Evolutionary conservation across 2,888 invertebrate species (phyloP), one percentile per base, ranked within the genome.

Genomic region (Microchrysa polita): DNA sequence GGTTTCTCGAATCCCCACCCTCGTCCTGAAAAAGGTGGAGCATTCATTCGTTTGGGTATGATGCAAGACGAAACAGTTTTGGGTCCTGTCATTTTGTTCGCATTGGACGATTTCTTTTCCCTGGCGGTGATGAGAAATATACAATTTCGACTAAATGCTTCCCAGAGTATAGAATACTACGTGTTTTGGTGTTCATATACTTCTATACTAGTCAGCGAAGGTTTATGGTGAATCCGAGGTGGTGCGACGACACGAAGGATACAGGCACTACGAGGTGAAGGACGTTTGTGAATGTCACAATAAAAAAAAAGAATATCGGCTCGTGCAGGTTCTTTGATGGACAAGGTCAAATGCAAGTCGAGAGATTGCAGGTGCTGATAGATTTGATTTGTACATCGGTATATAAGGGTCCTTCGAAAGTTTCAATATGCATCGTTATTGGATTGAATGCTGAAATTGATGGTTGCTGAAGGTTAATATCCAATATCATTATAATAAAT

Each of bases 1-100:
- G 69, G 69, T 69, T 69, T 34, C 20, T 57, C 69, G 69, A 57
- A 52, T 69, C 42, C 69, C 55, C 55, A 57, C 67, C 27, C 5
- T 63, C 23, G 42, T 10, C 23, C 4, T 18, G 63, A 48, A 65
- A 44, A 44, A 65, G 22, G n/a, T n/a, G n/a, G 40, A 34, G 7
- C 27, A 23, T 63, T 63, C 63, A 63, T 18, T 23, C 48, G 7
- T 34, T 34, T 34, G 27, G 27, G 27, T 7, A 34, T 5, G 27
- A 34, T 34, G 27, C 27, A 34, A 5, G 27, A 5, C 2, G 27
- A 7, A 34, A n/a, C n/a, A n/a, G n/a, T n/a, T 34, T 34, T 34
- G 2, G 4, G 27, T 12, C 48, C 12, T 14, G 65, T 42, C 48
- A 34, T 22, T 10, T 20, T n/a, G 23, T 5, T 16, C n/a, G 55